Evolutionary conservation across 2,113 vertebrate species (phyloP), one percentile per base, ranked within the genome.

Genomic region (Diadophis punctatus): DNA sequence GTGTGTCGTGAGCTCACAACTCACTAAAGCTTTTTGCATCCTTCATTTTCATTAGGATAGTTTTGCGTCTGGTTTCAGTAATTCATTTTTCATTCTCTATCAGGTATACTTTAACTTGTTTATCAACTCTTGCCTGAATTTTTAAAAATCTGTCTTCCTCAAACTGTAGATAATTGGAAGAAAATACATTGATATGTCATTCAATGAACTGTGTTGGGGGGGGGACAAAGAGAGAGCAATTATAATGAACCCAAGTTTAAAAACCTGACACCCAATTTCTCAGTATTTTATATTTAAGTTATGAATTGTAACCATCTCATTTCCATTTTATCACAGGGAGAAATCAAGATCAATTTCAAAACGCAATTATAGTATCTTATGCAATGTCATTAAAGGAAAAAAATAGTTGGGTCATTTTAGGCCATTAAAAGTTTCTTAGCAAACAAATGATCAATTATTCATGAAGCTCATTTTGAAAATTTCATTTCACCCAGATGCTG

Each of bases 381-480:
- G 25, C 8, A 92, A 53, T 0, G 55, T 20, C 53, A 68, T 92
- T 87, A 9, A 60, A 92, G 88, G 27, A 52, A 60, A 0, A 85
- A 91, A 58, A 58, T 0, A 0, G 92, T 0, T 23, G 34, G 14
- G 51, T 90, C 88, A 10, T 52, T 14, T 48, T 91, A 18, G 25
- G 68, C 27, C 30, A 90, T 9, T 1, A 52, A 3, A 46, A 58
- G 0, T 89, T 96, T 95, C 85, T 86, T 89, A 12, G 55, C 22
- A 43, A 12, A 56, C 25, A 91, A 88, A 90, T n/a, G 48, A 85
- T 22, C 74, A 92, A 43, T 92, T 93, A 48, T 84, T 91, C 56
- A 51, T 89, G 88, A 93, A 92, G 90, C 2, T 60, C 53, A 87
- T 34, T 30, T 86, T 3, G 22, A 53, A 56, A 87, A 90, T 49